Evolutionary conservation across 2,888 invertebrate species (phyloP).

Genomic region (Smittia aterrima): DNA sequence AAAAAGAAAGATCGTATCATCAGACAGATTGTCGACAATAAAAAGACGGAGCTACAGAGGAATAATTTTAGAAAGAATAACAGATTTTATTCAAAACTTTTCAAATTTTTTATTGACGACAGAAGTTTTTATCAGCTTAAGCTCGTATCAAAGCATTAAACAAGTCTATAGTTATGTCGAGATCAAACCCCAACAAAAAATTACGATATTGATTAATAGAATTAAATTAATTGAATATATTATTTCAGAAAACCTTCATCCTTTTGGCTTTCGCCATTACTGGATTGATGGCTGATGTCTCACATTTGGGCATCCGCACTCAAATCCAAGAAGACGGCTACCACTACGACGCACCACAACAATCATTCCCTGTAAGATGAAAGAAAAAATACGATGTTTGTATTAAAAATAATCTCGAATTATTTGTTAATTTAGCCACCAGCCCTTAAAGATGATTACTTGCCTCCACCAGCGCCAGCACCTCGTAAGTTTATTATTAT

Average conservation of each 20-base stretch:
- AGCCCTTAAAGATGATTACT: slow-evolving; percentile 5
- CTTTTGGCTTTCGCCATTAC: not conserved
- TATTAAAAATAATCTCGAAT: not conserved
- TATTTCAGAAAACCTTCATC: not conserved
- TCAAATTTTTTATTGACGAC: no score
- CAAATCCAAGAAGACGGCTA: slow-evolving; percentile 3
- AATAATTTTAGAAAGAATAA: no score
- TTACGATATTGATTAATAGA: no score
- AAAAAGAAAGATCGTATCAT: no score
- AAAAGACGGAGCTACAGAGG: no score
- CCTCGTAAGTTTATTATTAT: not conserved
- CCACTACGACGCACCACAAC: slow-evolving; percentile 5
- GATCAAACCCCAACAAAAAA: no score
- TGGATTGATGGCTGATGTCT: not conserved
- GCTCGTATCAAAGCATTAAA: no score
- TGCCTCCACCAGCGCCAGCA: not conserved
- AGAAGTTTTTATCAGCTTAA: no score
- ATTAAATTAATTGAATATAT: no score
- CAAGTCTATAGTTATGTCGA: no score
- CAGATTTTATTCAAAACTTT: no score
- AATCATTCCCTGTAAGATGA: slow-evolving; percentile 13
- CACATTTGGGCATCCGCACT: not conserved
- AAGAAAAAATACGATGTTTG: not conserved
- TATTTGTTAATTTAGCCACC: not conserved
- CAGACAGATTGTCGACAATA: no score